A percentile compares a stretch with the other conserved stretches of the same genome.
These are phyloP conservation scores for Chiropotes sagulatus DNA, from an alignment of 2,797 vertebrate species.

Conservation along the genomic window DNA sequence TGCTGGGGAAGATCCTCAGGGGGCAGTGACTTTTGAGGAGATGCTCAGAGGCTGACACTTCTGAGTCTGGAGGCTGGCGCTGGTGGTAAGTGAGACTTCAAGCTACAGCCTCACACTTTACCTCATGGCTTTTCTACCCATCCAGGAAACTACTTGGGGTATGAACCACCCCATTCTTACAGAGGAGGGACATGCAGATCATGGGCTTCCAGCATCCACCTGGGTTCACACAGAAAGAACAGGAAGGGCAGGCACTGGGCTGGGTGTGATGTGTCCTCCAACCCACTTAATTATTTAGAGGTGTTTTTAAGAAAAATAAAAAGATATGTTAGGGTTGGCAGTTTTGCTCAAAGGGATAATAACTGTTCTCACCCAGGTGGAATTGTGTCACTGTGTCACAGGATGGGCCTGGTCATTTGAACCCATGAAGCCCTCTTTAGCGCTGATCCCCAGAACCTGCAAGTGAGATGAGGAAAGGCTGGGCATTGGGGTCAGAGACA, in stretches of 20 bases:
- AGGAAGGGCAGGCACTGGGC: background rate
- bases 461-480: background rate
- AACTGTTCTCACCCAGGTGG: rapidly evolving
- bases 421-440: background rate
- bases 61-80: background rate
- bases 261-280: background rate
- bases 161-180: rapidly evolving
- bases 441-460: background rate
- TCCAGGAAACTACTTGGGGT: background rate
- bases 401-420: background rate
- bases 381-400: rapidly evolving
- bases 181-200: background rate
- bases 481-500: too few relatives aligned
- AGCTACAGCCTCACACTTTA: rapidly evolving
- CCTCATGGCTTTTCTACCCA: rapidly evolving
- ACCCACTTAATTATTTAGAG: background rate
- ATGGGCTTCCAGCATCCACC: too few relatives aligned
- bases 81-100: too few relatives aligned
- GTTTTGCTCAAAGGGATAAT: too few relatives aligned
- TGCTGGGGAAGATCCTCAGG: too few relatives aligned
- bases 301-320: background rate
- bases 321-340: background rate
- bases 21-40: background rate
- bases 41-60: rapidly evolving
- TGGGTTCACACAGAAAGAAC: background rate